Conservation (phyloP, 2,797 vertebrate species). For the Protosalanx chinensis region DNA sequence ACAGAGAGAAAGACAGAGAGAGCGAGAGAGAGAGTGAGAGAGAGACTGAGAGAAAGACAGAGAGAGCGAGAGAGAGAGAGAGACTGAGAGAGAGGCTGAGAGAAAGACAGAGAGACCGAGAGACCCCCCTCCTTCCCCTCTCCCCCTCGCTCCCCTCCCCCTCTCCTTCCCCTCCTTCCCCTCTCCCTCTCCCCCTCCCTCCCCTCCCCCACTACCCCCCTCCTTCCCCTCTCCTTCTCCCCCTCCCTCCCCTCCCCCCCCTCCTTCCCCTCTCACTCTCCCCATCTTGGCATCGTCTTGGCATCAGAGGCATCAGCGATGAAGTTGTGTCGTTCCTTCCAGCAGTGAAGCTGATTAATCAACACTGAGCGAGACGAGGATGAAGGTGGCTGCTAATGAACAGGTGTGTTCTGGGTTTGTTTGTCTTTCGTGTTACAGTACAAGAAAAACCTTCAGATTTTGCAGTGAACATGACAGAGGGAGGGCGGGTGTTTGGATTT, state of each 20-base stretch:
- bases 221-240: conserved; percentile 50
- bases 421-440: not conserved
- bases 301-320: conserved; percentile 47
- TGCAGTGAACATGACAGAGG: not conserved
- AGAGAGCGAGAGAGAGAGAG: not conserved
- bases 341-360: not conserved
- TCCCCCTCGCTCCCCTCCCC: not conserved
- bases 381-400: not conserved
- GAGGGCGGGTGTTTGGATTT: not conserved
- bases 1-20: no score
- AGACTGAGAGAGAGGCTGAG: not conserved
- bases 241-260: conserved; percentile 26
- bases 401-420: not conserved
- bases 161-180: not conserved
- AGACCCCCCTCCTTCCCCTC: not conserved
- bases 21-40: not conserved
- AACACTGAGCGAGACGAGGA: not conserved
- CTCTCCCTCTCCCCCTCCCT: no score
- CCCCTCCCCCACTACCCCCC: conserved; percentile 19
- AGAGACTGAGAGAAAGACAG: not conserved
- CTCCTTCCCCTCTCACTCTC: conserved; percentile 24
- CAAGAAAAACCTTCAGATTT: not conserved
- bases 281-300: conserved; percentile 42
- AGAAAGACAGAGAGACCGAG: no score
- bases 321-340: conserved; percentile 36